Conservation (phyloP, 2,113 vertebrate genomes). For the Chamaea fasciata region DNA sequence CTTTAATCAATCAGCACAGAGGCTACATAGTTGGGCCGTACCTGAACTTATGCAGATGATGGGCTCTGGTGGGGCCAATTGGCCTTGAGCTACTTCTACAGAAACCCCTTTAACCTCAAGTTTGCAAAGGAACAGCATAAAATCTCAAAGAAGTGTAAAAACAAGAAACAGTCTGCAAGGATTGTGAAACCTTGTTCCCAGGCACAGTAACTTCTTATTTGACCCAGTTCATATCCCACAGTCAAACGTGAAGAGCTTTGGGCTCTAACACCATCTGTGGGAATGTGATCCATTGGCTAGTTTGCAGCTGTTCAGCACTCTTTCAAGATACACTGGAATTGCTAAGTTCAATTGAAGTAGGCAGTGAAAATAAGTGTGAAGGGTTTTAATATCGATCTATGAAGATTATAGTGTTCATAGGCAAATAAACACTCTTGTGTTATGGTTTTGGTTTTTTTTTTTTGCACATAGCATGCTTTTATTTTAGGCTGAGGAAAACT, state of each 20-base stretch:
- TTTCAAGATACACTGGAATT: slow-evolving; percentile 22
- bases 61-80: not conserved
- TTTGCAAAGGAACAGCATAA: not conserved
- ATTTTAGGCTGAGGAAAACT: slow-evolving; percentile 8
- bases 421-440: slow-evolving; percentile 44
- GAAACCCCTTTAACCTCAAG: not conserved
- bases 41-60: not conserved
- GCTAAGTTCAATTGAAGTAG: slow-evolving; percentile 1
- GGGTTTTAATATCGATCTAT: slow-evolving; percentile 5
- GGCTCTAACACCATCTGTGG: slow-evolving; percentile 36
- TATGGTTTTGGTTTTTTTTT: not conserved
- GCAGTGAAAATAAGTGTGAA: slow-evolving; percentile 36
- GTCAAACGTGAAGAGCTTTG: slow-evolving; percentile 41
- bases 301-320: slow-evolving; percentile 49
- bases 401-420: slow-evolving; percentile 24
- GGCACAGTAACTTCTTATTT: slow-evolving; percentile 11
- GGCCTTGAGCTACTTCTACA: not conserved
- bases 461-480: not conserved
- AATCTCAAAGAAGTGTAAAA: not conserved
- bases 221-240: slow-evolving; percentile 14
- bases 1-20: not conserved
- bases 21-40: not conserved
- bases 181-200: slow-evolving; percentile 11
- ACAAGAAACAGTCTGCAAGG: not conserved
- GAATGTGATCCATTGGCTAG: slow-evolving; percentile 36